Percentiles rank a stretch among this genome's conserved stretches.
Conservation (phyloP, 2,113 vertebrate genomes). For the Sorex araneus region DNA sequence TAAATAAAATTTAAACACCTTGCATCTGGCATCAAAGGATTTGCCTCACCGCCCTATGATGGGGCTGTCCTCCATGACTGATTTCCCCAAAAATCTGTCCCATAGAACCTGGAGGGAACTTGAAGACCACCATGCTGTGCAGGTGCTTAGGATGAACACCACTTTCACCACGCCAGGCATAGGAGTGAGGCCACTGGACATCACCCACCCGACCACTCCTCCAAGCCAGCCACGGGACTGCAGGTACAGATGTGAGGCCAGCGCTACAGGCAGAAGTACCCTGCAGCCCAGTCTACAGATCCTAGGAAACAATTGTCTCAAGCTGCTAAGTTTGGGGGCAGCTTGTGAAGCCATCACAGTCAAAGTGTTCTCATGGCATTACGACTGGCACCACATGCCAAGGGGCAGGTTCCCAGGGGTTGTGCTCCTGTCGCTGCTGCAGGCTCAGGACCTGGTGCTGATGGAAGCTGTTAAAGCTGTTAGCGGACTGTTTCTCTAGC, state of each 20-base stretch:
- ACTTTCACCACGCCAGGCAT: not conserved
- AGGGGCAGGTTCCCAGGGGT: not conserved
- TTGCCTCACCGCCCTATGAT: too few species aligned
- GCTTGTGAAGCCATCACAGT: not conserved
- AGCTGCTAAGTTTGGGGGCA: not conserved
- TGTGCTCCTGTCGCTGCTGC: not conserved
- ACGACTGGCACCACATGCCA: too few species aligned
- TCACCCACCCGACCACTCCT: fast-evolving
- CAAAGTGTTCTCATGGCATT: not conserved
- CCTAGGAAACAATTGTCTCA: not conserved
- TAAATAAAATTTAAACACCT: not conserved
- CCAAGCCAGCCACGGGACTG: not conserved
- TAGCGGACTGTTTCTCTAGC: not conserved
- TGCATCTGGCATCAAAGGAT: not conserved
- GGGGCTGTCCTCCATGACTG: not conserved
- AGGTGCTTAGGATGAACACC: not conserved
- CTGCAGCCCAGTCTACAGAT: not conserved
- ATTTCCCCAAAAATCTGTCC: not conserved
- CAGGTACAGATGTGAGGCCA: not conserved
- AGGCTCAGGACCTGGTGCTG: not conserved
- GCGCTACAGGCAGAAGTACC: not conserved
- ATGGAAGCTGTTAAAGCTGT: not conserved
- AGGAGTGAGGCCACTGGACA: not conserved
- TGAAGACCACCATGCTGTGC: not conserved
- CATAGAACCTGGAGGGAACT: not conserved